Conservation (phyloP, 1,140 invertebrate genomes). For the Rhizoglyphus robini region DNA sequence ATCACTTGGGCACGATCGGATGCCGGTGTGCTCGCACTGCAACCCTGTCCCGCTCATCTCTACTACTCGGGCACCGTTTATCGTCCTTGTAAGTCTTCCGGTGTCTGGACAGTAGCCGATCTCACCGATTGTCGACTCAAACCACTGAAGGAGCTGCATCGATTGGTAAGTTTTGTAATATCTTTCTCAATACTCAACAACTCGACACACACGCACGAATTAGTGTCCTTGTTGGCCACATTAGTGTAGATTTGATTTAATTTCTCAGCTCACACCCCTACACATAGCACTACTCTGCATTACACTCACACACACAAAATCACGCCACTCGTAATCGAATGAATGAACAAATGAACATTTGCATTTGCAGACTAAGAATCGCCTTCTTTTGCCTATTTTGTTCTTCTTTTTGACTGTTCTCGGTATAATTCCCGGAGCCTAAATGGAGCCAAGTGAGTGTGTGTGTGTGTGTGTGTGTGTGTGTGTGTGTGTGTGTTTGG, state of each 20-base stretch:
- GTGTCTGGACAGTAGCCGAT: conserved; percentile 24
- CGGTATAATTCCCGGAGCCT: not conserved
- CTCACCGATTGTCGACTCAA: conserved; percentile 24
- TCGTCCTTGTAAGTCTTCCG: conserved; percentile 23
- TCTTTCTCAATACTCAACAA: too few species aligned
- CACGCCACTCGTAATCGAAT: too few species aligned
- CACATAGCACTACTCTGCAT: too few species aligned
- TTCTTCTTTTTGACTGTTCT: not conserved
- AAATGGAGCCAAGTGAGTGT: too few species aligned
- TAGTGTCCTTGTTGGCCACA: not conserved
- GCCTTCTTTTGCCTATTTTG: not conserved
- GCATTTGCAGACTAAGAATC: not conserved
- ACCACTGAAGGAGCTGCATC: conserved; percentile 22
- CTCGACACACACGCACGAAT: not conserved
- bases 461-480: too few species aligned
- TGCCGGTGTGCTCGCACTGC: conserved; percentile 21
- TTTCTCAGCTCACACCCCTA: too few species aligned
- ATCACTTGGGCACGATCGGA: conserved; percentile 22
- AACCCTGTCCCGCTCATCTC: conserved; percentile 19
- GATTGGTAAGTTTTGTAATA: conserved; percentile 24
- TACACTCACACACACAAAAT: too few species aligned
- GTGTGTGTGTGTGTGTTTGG: too few species aligned
- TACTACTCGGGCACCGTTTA: conserved; percentile 24
- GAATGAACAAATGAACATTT: not conserved
- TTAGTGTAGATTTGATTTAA: too few species aligned